Evolutionary conservation across 2,888 invertebrate species (phyloP).

Genomic region (Perizoma flavofasciatum): DNA sequence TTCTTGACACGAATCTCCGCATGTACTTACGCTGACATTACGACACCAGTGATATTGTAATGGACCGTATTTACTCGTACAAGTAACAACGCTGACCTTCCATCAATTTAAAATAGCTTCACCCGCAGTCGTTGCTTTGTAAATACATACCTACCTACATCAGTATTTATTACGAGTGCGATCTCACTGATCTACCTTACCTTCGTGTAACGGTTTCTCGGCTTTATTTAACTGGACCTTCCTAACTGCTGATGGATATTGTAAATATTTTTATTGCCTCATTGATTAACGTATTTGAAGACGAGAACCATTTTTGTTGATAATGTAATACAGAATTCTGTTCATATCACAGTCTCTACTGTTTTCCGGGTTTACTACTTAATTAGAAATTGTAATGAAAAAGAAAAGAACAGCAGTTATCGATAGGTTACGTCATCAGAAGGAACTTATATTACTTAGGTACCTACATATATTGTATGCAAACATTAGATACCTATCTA

Average conservation of each 20-base stretch:
- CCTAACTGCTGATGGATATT: slow-evolving; percentile 31
- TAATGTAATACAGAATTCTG: slow-evolving; percentile 1
- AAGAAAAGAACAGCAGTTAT: too few relatives aligned
- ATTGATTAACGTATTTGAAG: slow-evolving; percentile 28
- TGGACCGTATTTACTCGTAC: slow-evolving; percentile 21
- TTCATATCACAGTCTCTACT: too few relatives aligned
- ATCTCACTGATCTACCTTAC: slow-evolving; percentile 31
- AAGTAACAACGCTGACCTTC: slow-evolving; percentile 61
- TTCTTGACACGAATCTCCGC: slow-evolving; percentile 17
- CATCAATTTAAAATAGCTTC: slow-evolving; percentile 75
- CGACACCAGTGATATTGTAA: slow-evolving; percentile 27
- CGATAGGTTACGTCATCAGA: too few relatives aligned
- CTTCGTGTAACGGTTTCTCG: slow-evolving; percentile 22
- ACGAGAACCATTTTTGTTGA: slow-evolving; percentile 25
- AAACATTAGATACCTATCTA: too few relatives aligned
- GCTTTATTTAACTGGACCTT: slow-evolving; percentile 30
- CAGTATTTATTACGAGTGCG: background rate
- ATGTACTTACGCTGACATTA: slow-evolving; percentile 15
- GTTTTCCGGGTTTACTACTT: too few relatives aligned
- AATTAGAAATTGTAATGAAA: too few relatives aligned
- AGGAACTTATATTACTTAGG: too few relatives aligned
- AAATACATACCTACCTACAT: background rate
- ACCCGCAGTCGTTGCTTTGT: slow-evolving; percentile 17
- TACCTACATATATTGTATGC: too few relatives aligned
- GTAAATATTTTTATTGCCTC: slow-evolving; percentile 35